These are phyloP conservation scores for Hybognathus amarus DNA, from an alignment of 2,797 vertebrate species.

Conservation along the genomic window DNA sequence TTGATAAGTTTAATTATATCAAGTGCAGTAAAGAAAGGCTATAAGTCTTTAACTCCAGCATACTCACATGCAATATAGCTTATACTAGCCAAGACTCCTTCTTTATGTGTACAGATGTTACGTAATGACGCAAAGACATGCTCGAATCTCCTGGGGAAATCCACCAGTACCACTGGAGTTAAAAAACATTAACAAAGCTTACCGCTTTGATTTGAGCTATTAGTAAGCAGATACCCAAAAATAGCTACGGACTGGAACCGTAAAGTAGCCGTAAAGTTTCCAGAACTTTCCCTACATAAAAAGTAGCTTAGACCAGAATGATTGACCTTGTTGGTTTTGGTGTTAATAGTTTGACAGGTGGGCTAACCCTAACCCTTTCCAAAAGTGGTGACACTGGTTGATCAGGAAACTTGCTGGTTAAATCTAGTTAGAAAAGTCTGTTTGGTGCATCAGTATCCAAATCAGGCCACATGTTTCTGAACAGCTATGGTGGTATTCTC, in stretches of 20 bases:
- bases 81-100: no score
- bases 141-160: no score
- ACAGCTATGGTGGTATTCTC: not conserved
- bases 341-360: not conserved
- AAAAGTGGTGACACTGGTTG: not conserved
- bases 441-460: not conserved
- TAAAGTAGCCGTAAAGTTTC: not conserved
- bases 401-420: not conserved
- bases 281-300: not conserved
- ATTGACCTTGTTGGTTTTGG: not conserved
- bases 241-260: not conserved
- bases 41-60: no score
- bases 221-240: no score
- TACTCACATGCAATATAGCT: no score
- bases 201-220: no score
- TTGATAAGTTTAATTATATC: no score
- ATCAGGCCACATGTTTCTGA: not conserved
- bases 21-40: no score
- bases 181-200: no score
- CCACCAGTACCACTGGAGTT: no score
- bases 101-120: no score
- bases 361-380: not conserved
- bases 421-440: conserved; percentile 4
- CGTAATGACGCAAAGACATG: no score
- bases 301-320: not conserved